Base-by-base conservation (phyloP, 1,140 invertebrate genomes). In the Branchinecta lynchi region DNA sequence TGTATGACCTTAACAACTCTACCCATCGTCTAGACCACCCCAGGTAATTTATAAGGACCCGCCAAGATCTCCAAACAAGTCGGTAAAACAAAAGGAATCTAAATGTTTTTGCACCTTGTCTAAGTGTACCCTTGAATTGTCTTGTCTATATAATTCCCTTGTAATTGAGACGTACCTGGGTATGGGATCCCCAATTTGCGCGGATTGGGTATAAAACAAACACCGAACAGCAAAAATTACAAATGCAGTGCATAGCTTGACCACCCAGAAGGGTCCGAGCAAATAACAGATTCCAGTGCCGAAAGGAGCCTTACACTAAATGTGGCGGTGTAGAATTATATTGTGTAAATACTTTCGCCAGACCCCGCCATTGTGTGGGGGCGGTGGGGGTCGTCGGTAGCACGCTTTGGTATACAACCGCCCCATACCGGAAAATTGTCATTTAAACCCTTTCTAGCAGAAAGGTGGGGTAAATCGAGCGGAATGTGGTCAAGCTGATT, bases 81-180 rank as follows among this genome's bases (percentile, higher is more conserved):
- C 32, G 32, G 32, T 32, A 32, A 32, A 60, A 60, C 51, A 15
- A 20, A 60, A 60, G 17, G 51, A 60, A 60, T 60, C 12, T 60
- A 60, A 60, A 60, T 60, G 51, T 60, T 60, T 60, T 60, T 60
- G 51, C 51, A 60, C 51, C 51, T 60, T 20, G 51, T 20, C 17
- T 60, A 60, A 60, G 17, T 60, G 51, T 60, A 60, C 51, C 51
- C 51, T 60, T 60, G 51, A 20, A 60, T 20, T 60, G 12, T 60
- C 12, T 60, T 20, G 12, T 20, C 12, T 60, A 60, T 60, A 60
- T 32, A 60, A 15, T 60, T 60, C 12, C 12, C 12, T 60, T 12
- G 51, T 60, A 60, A 60, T 60, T 60, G 51, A 60, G 51, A 60
- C 51, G 17, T 60, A 60, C 51, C 51, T 60, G 51, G 17, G 17